Evolutionary conservation across 2,113 vertebrate genomes (phyloP).

Genomic region (Phylloscopus whistleri): DNA sequence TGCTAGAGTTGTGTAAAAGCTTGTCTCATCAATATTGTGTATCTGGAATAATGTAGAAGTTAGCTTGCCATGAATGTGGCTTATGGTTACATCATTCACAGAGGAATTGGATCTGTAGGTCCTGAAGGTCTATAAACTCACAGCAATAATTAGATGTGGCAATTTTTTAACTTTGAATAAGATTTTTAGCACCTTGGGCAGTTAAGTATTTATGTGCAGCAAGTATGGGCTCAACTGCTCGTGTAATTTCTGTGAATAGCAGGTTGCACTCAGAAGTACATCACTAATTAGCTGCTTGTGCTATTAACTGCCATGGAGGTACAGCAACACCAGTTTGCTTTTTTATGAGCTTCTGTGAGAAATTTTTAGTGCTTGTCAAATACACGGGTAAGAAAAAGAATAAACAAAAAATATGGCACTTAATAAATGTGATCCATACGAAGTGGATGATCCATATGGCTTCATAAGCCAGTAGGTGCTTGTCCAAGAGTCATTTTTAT

Average conservation of each 20-base stretch:
- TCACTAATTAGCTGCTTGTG: conserved; percentile 44
- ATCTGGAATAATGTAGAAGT: background rate
- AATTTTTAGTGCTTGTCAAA: background rate
- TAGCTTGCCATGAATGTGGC: background rate
- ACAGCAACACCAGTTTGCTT: background rate
- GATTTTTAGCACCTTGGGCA: background rate
- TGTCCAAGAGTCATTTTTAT: background rate
- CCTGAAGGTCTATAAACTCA: background rate
- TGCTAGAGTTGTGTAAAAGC: background rate
- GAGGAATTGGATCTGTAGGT: background rate
- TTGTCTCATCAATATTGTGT: background rate
- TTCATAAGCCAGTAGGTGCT: background rate
- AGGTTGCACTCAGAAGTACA: background rate
- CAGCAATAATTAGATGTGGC: background rate
- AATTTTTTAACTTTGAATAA: background rate
- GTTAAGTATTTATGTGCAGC: background rate
- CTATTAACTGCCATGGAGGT: background rate
- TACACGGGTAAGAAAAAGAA: background rate
- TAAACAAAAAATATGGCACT: background rate
- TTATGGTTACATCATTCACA: background rate
- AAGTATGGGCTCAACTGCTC: background rate
- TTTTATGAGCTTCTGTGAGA: background rate
- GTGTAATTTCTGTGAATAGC: background rate
- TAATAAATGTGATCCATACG: background rate
- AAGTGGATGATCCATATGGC: background rate